phyloP scores from a whole-genome alignment of 2,797 vertebrate species.

The Labeo calbasu region DNA sequence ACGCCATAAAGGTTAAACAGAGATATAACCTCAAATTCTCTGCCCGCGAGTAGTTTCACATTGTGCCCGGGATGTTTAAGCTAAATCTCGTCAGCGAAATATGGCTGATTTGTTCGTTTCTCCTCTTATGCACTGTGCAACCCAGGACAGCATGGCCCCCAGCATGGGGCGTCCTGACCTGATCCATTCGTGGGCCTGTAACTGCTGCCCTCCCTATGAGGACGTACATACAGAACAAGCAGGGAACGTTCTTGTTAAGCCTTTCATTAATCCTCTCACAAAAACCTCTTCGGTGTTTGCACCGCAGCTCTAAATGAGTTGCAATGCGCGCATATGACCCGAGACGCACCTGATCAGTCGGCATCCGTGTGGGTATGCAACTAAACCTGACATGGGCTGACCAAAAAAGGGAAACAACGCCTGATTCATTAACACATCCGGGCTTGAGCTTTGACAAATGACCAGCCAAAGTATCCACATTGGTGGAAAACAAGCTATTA shows the following conservation, averaged over 20 bases:
- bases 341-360: not conserved
- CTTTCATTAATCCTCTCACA: conserved; percentile 50
- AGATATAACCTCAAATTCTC: not conserved
- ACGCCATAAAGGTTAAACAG: not conserved
- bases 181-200: conserved; percentile 1
- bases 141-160: conserved; percentile 26
- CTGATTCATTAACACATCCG: conserved; percentile 27
- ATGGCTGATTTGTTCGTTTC: not conserved
- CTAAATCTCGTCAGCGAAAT: not conserved
- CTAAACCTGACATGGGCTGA: conserved; percentile 4
- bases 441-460: not conserved
- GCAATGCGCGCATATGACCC: not conserved
- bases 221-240: conserved; percentile 12
- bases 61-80: not conserved
- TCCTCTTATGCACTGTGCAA: not conserved
- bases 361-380: not conserved
- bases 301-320: conserved; percentile 17
- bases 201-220: conserved; percentile 31
- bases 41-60: not conserved
- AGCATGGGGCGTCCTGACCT: conserved; percentile 47
- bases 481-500: not conserved
- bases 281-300: conserved; percentile 33
- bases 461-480: not conserved
- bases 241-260: conserved; percentile 37
- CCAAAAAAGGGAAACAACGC: not conserved